Conservation (phyloP, 2,888 invertebrate genomes). For the Hypolimnas misippus region DNA sequence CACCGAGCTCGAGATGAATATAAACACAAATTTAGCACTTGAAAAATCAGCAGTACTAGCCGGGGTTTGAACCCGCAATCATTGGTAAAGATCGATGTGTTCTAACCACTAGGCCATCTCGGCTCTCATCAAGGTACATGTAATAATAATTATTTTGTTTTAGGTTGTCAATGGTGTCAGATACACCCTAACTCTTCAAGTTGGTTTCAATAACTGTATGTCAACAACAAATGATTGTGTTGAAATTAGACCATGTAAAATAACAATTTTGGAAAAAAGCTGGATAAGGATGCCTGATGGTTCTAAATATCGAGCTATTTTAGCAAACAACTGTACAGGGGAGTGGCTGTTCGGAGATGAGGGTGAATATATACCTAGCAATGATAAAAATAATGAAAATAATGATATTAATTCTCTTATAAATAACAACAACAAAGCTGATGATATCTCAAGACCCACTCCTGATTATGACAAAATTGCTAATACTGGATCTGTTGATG, state of each 20-base stretch:
- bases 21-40: too few relatives aligned
- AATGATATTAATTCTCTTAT: slow-evolving; percentile 43
- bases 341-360: slow-evolving; percentile 78
- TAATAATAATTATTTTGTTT: slow-evolving; percentile 18
- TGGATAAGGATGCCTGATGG: slow-evolving; percentile 85
- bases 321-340: slow-evolving; percentile 87
- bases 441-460: slow-evolving; percentile 37
- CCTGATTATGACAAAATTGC: slow-evolving; percentile 52
- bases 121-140: neutral
- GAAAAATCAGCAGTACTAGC: too few relatives aligned
- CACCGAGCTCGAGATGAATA: too few relatives aligned
- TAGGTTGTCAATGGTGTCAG: slow-evolving; percentile 85
- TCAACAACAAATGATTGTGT: slow-evolving; percentile 56
- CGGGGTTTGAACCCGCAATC: too few relatives aligned
- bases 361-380: slow-evolving; percentile 55
- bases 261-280: slow-evolving; percentile 86
- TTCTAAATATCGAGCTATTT: slow-evolving; percentile 84
- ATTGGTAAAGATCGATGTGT: too few relatives aligned
- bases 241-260: slow-evolving; percentile 79
- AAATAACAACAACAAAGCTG: slow-evolving; percentile 16
- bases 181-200: slow-evolving; percentile 80
- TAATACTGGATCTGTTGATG: slow-evolving; percentile 62
- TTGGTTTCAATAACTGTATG: slow-evolving; percentile 77
- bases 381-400: slow-evolving; percentile 48
- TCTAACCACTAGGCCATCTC: too few relatives aligned